Evolutionary conservation across 2,888 invertebrate species (phyloP).

Genomic region (Agrochola lota): DNA sequence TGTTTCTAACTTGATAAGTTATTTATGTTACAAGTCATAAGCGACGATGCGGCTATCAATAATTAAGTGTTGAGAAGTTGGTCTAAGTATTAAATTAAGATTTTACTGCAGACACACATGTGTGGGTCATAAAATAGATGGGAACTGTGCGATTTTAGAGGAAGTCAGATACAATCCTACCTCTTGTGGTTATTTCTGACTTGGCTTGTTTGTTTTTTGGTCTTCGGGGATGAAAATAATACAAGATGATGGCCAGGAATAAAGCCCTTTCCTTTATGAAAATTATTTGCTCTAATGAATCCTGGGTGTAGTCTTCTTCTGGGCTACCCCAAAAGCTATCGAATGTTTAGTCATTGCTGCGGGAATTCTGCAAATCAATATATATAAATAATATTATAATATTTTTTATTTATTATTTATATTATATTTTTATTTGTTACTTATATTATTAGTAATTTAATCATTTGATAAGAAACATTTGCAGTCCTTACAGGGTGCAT

Average conservation of each 20-base stretch:
- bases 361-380: no score
- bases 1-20: conserved; percentile 44
- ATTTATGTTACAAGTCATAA: conserved; percentile 53
- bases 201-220: background rate
- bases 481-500: no score
- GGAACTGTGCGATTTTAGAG: background rate
- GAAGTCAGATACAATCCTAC: background rate
- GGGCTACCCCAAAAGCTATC: no score
- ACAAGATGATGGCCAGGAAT: background rate
- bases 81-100: background rate
- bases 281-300: no score
- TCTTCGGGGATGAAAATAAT: background rate
- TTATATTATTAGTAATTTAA: no score
- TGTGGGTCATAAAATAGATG: background rate
- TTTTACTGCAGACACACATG: background rate
- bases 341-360: no score
- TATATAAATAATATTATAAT: no score
- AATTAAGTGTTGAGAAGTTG: background rate
- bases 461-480: no score
- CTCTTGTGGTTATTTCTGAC: background rate
- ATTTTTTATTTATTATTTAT: no score
- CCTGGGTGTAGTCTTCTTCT: background rate
- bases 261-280: background rate
- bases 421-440: no score
- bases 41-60: conserved; percentile 10